Percentiles rank a stretch among this genome's conserved stretches.
These are phyloP conservation scores for Dendrocincla tyrannina DNA, from an alignment of 2,797 vertebrate species.

Conservation along the genomic window DNA sequence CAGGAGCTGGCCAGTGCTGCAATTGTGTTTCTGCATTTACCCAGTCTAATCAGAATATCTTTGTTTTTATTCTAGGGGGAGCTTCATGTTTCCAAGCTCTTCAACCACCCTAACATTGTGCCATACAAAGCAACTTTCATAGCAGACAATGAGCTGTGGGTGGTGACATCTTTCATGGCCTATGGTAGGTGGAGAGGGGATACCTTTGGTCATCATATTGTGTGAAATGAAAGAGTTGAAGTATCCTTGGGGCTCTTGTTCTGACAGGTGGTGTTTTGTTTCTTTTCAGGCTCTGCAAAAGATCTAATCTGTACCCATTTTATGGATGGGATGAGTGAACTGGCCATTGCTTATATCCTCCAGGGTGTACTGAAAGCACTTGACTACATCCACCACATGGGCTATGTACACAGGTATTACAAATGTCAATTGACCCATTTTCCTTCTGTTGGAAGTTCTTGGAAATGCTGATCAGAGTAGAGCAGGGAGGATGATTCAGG, in stretches of 20 bases:
- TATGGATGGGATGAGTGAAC: conserved; percentile 91
- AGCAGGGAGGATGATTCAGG: not conserved
- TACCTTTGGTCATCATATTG: not conserved
- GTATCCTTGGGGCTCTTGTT: not conserved
- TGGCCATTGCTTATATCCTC: conserved; percentile 94
- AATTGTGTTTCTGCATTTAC: not conserved
- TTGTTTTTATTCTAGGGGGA: conserved; percentile 82
- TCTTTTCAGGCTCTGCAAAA: conserved; percentile 89
- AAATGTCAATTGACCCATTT: fast-evolving
- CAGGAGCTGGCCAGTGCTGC: not conserved
- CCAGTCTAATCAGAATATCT: not conserved
- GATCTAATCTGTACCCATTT: conserved; percentile 95
- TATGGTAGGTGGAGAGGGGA: conserved; percentile 83
- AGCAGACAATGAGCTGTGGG: conserved; percentile 96
- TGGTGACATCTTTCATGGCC: conserved; percentile 96
- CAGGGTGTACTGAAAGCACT: conserved; percentile 91
- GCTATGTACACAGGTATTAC: conserved; percentile 93
- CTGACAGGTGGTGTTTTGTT: not conserved
- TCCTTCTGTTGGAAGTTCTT: not conserved
- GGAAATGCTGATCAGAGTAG: not conserved
- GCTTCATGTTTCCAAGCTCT: conserved; percentile 95
- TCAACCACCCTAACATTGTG: conserved; percentile 92
- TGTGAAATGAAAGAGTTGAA: not conserved
- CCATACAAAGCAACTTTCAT: conserved; percentile 95
- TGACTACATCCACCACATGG: conserved; percentile 98